Evolutionary conservation across 2,797 vertebrate genomes (phyloP).

Genomic region (Centropyge bicolor): DNA sequence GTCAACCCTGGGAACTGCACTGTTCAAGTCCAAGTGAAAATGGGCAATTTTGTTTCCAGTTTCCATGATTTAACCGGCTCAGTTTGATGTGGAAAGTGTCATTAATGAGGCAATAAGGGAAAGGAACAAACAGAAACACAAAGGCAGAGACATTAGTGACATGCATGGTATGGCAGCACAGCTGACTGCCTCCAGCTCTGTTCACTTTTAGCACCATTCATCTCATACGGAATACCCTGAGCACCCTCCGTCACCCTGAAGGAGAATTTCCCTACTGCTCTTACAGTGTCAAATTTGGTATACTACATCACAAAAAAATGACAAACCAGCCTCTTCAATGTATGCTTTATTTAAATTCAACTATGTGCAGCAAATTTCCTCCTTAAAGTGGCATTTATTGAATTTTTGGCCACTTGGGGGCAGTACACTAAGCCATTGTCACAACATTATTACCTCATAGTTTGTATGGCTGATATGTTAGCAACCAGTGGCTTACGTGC

Average conservation of each 20-base stretch:
- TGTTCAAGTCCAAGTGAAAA: slow-evolving; percentile 20
- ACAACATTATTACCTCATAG: neutral
- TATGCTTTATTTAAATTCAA: neutral
- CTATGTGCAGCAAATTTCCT: neutral
- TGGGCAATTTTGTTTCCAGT: neutral
- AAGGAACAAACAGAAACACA: slow-evolving; percentile 2
- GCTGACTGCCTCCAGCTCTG: neutral
- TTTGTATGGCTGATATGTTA: neutral
- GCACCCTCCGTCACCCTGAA: neutral
- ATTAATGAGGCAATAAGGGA: neutral
- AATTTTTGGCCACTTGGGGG: neutral
- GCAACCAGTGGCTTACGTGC: neutral
- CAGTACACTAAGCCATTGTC: neutral
- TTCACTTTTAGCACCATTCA: neutral
- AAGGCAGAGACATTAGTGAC: neutral
- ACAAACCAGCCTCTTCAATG: neutral
- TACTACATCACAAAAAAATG: neutral
- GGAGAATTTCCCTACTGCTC: neutral
- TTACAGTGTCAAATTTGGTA: neutral
- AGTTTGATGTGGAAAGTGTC: slow-evolving; percentile 2
- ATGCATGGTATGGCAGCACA: neutral
- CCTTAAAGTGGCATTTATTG: too few relatives aligned
- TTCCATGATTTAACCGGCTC: slow-evolving; percentile 24
- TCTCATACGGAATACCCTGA: neutral
- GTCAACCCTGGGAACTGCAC: neutral